Evolutionary conservation across 2,888 invertebrate species (phyloP).

Genomic region (Drosophila anomelani): DNA sequence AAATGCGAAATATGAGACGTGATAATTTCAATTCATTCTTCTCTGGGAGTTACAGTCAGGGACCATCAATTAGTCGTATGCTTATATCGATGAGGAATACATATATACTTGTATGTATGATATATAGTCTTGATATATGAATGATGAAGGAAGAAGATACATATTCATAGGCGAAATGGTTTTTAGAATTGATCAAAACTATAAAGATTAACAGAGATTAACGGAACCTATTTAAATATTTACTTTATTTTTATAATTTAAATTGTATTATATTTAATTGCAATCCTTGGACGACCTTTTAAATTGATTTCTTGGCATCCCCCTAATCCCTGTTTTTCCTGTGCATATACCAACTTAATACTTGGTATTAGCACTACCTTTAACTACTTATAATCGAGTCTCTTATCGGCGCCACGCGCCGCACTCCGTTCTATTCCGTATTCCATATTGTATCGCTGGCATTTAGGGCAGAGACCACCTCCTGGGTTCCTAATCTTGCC

Average conservation of each 20-base stretch:
- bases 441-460: not conserved
- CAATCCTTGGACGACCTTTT: too few relatives aligned
- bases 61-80: slow-evolving; percentile 33
- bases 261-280: too few relatives aligned
- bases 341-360: not conserved
- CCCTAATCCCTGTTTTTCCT: not conserved
- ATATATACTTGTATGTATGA: not conserved
- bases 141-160: too few relatives aligned
- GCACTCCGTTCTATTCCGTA: not conserved
- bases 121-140: not conserved
- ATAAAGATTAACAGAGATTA: too few relatives aligned
- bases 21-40: slow-evolving; percentile 29
- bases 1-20: slow-evolving; percentile 49
- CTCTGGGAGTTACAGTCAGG: slow-evolving; percentile 17
- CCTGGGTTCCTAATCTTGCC: slow-evolving; percentile 32
- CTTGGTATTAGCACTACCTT: slow-evolving; percentile 20
- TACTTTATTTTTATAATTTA: too few relatives aligned
- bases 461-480: slow-evolving; percentile 27
- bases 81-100: not conserved
- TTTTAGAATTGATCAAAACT: too few relatives aligned
- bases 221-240: too few relatives aligned
- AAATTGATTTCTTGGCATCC: too few relatives aligned
- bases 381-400: slow-evolving; percentile 43
- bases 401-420: slow-evolving; percentile 44
- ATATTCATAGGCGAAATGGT: too few relatives aligned